Evolutionary conservation across 2,888 invertebrate species (phyloP), one percentile per base, ranked within the genome.

Genomic region (Papilio gigon): DNA sequence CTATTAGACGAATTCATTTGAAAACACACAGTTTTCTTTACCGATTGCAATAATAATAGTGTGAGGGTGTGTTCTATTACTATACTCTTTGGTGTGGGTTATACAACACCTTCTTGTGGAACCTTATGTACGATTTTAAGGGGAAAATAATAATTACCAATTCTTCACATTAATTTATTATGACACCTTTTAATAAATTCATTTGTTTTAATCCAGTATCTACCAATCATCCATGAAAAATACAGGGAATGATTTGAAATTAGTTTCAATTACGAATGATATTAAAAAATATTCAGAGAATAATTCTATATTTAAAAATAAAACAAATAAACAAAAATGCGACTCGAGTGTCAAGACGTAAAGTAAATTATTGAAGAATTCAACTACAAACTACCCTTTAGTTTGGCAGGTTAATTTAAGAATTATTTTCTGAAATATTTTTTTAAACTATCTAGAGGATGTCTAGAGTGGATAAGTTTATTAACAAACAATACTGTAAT

Each of bases 221-320:
- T 56, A 42, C 12, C 22, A 33, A 14, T 25, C 50, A 42, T 58
- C 12, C 22, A 33, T 3, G 8, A 44, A 22, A 42, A n/a, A 17
- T 2, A 65, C 58, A 42, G n/a, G 58, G 58, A 44, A 65, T 58
- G 53, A 58, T 56, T 37, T 33, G n/a, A 42, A 42, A 44, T 8
- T 17, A 17, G 4, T 8, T 8, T 17, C 9, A 17, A 44, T 22
- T n/a, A 11, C 11, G 5, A 8, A 8, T 1, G 20, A 6, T 1
- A 22, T 4, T 8, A n/a, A 17, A 47, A 47, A 9, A 1, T 12
- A n/a, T 56, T 40, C 22, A 9, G 14, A 6, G 20, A 60, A 40
- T 25, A 60, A 40, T 25, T 8, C 2, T n/a, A 59, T 14, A 37
- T 14, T 59, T 1, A 14, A 12, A 20, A 35, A 35, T 12, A 35